These are phyloP conservation scores for Microcebus griseorufus DNA, from an alignment of 2,113 vertebrate genomes.

Conservation along the genomic window DNA sequence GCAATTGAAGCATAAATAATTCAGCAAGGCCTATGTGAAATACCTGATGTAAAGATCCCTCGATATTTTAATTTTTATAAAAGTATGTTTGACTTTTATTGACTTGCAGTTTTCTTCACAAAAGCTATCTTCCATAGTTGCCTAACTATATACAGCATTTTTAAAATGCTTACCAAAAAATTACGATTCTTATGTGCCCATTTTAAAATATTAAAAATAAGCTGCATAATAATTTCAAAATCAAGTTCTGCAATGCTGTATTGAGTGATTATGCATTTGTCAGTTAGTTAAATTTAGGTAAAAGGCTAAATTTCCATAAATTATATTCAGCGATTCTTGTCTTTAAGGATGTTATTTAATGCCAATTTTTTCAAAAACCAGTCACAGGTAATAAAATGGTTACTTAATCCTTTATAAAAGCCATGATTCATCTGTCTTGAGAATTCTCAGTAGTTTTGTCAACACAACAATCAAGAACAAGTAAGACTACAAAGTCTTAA, in stretches of 20 bases:
- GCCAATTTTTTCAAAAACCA: not conserved
- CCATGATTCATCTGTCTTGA: not conserved
- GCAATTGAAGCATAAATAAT: conserved; percentile 1
- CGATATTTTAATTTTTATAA: not conserved
- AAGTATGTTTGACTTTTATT: not conserved
- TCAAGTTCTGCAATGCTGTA: not conserved
- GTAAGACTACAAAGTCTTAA: not conserved
- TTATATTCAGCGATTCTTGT: conserved; percentile 31
- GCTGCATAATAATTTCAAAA: not conserved
- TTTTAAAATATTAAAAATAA: conserved; percentile 29
- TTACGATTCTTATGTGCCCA: not conserved
- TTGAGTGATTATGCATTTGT: not conserved
- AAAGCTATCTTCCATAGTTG: not conserved
- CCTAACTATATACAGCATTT: not conserved
- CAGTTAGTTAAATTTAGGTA: not conserved
- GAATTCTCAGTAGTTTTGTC: conserved; percentile 4
- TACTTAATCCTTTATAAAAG: conserved; percentile 18
- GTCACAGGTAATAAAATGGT: not conserved
- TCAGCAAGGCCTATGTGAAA: not conserved
- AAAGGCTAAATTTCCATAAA: conserved; percentile 5
- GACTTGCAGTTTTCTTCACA: not conserved
- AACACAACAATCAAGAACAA: not conserved
- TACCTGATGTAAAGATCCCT: not conserved
- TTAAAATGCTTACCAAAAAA: conserved; percentile 1
- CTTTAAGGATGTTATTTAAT: conserved; percentile 25